Percentiles rank a stretch among this genome's conserved stretches.
Conservation (phyloP, 1,140 invertebrate genomes). For the Drosophila quadrilineata region DNA sequence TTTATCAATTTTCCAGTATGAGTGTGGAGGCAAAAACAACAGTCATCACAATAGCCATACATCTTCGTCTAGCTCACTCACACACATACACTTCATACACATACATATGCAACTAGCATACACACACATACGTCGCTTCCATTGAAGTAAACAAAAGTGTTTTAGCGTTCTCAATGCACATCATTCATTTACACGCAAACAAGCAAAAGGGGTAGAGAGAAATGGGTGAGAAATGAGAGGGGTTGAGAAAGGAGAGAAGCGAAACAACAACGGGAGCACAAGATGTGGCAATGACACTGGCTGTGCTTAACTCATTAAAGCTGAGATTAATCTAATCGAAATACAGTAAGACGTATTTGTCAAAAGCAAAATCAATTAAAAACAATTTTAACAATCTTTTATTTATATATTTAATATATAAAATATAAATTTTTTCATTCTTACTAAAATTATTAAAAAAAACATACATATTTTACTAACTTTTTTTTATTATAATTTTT, state of each 20-base stretch:
- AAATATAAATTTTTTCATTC: too few relatives aligned
- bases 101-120: neutral
- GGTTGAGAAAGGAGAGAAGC: neutral
- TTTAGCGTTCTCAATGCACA: conserved; percentile 72
- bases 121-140: neutral
- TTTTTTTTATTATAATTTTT: too few relatives aligned
- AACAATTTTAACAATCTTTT: too few relatives aligned
- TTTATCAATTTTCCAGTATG: conserved; percentile 65
- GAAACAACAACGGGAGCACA: neutral
- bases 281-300: conserved; percentile 5
- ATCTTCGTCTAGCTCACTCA: conserved; percentile 61
- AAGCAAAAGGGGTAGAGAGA: neutral
- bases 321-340: too few relatives aligned
- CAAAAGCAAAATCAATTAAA: too few relatives aligned
- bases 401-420: too few relatives aligned
- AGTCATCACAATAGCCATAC: conserved; percentile 78
- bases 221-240: neutral
- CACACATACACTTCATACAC: conserved; percentile 34
- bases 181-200: conserved; percentile 67
- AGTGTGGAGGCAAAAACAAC: conserved; percentile 43
- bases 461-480: too few relatives aligned
- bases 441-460: too few relatives aligned
- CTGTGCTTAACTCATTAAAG: too few relatives aligned
- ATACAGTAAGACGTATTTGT: too few relatives aligned
- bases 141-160: conserved; percentile 67